Conservation (phyloP, 2,797 vertebrate species). For the Kryptolebias ocellatus region DNA sequence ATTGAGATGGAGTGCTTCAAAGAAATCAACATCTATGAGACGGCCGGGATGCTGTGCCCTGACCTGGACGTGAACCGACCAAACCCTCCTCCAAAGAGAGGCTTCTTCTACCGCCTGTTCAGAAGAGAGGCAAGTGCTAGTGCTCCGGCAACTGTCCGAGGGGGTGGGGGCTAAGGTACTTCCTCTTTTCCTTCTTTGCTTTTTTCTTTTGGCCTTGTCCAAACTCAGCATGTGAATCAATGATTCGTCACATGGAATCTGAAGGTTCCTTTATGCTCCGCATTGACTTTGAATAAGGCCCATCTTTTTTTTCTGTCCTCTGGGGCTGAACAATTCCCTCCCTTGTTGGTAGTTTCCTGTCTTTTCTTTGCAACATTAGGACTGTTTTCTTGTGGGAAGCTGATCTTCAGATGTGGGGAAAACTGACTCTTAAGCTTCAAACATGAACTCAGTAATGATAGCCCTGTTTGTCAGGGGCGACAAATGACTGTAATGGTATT, state of each 20-base stretch:
- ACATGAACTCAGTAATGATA: too few species aligned
- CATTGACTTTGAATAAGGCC: conserved; percentile 37
- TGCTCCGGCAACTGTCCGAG: conserved; percentile 76
- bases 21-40: conserved; percentile 88
- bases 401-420: not conserved
- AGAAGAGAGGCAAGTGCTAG: conserved; percentile 89
- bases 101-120: conserved; percentile 90
- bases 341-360: conserved; percentile 2
- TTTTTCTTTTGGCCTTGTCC: conserved; percentile 46
- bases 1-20: conserved; percentile 95
- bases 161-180: conserved; percentile 84
- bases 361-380: not conserved
- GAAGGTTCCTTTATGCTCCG: not conserved
- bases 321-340: conserved; percentile 1
- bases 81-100: conserved; percentile 85
- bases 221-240: conserved; percentile 33
- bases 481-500: not conserved
- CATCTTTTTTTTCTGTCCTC: not conserved
- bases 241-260: conserved; percentile 1
- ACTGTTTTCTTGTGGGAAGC: conserved; percentile 5
- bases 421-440: not conserved
- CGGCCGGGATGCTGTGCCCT: conserved; percentile 77
- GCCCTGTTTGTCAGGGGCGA: not conserved
- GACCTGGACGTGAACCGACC: conserved; percentile 78
- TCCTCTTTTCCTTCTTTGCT: conserved; percentile 65